Evolutionary conservation across 30 jellyfish, hydroid and myxozoan genomes (phyloP), one percentile per base, ranked within the genome.

Genomic region (Cassiopea andromeda): DNA sequence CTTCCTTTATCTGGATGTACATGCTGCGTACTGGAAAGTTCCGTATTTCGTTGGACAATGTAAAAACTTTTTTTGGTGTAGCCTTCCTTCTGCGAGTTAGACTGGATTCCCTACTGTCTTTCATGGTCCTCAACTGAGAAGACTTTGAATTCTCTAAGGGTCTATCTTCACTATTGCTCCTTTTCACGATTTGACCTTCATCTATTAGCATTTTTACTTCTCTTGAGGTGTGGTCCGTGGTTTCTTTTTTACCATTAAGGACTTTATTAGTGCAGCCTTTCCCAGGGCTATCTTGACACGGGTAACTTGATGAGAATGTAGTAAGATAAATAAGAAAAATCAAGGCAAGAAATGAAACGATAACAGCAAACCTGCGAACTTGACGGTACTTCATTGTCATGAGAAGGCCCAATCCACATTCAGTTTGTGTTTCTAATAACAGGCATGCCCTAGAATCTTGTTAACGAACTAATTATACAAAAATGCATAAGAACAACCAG

Each of bases 1-100:
- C 98, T 78, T 93, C 97, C 80, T 85, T 89, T 44, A 93, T 89
- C 87, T 93, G 98, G 17, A 93, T 78, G 76, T 73, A 93, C 85
- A 83, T 71, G 88, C 94, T 87, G 60, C 60, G 66, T 1, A 87
- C 90, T n/a, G 75, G 90, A 69, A 43, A 75, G 80, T 87, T 77
- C 38, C 94, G 87, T 7, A 87, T 71, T 49, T 68, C 86, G 54
- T 87, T 77, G 46, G 94, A 78, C 17, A 87, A 59, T 19, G 94
- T 87, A 57, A 67, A 46, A 14, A 9, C 54, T 60, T 80, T 78
- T 81, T 87, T 78, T 68, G 89, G 73, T 14, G 47, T 2, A 48
- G 45, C 38, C 86, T 49, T 48, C 50, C 48, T 50, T 49, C 50
- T 70, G 57, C 57, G 4, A 18, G n/a, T 70, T 54, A 70, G 14